Conservation (phyloP, 2,888 invertebrate genomes). For the Meganola albula region DNA sequence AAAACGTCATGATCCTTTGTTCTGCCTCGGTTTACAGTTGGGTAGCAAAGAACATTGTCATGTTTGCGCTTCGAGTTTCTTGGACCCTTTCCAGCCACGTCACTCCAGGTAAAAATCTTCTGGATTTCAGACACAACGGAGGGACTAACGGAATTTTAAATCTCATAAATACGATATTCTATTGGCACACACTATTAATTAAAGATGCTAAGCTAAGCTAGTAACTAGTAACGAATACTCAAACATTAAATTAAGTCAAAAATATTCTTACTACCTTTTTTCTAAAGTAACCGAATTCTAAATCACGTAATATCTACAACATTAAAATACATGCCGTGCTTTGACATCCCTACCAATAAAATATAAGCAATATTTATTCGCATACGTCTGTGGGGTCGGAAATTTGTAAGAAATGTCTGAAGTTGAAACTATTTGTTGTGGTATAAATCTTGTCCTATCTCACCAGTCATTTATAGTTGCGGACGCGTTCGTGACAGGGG, state of each 20-base stretch:
- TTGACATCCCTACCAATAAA: no score
- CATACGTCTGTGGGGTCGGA: neutral
- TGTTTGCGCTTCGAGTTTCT: constrained; percentile 55
- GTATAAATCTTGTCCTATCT: constrained; percentile 17
- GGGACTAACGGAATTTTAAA: neutral
- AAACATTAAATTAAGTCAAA: no score
- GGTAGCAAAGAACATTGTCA: constrained; percentile 47
- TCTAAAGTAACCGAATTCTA: no score
- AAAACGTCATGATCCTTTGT: constrained; percentile 20
- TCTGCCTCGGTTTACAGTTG: constrained; percentile 33
- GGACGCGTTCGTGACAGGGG: constrained; percentile 14
- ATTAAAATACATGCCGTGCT: no score
- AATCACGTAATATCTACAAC: no score
- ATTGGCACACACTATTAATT: no score
- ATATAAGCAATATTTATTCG: neutral
- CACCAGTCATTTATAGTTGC: constrained; percentile 18
- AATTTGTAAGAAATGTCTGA: constrained; percentile 4
- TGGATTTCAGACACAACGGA: constrained; percentile 44
- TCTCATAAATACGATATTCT: neutral
- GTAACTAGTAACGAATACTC: no score
- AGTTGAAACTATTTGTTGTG: constrained; percentile 12
- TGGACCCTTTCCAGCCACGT: constrained; percentile 57
- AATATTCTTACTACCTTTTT: no score
- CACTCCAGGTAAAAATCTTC: constrained; percentile 39
- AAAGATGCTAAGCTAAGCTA: no score